phyloP scores from a whole-genome alignment of 2,113 vertebrate genomes.

The Cnemophilus loriae region DNA sequence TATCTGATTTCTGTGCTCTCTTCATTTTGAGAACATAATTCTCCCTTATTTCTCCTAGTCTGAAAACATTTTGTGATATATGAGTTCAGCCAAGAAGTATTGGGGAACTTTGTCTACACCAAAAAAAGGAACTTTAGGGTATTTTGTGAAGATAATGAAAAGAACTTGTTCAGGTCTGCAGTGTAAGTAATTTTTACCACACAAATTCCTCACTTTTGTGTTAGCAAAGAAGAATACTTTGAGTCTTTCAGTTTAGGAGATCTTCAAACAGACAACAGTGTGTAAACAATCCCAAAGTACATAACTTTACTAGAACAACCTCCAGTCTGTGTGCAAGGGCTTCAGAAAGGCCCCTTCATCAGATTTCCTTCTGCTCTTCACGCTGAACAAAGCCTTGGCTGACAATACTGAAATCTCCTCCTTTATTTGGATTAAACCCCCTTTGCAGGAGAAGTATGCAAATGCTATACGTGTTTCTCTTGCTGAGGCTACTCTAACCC shows the following conservation, averaged over 20 bases:
- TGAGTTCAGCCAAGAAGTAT: not conserved
- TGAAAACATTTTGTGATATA: conserved; percentile 34
- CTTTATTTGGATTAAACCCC: conserved; percentile 74
- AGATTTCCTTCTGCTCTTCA: conserved; percentile 73
- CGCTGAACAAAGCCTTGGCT: conserved; percentile 73
- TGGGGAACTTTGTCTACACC: conserved; percentile 7
- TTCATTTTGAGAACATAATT: not conserved
- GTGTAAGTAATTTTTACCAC: conserved; percentile 47
- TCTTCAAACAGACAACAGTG: conserved; percentile 67
- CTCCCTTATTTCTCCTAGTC: not conserved
- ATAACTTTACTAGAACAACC: conserved; percentile 67
- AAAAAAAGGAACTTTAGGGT: conserved; percentile 37
- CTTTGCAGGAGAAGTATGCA: conserved; percentile 74
- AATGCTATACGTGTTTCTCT: conserved; percentile 62
- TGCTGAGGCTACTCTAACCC: conserved; percentile 50
- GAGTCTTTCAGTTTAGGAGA: conserved; percentile 56
- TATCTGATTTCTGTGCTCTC: not conserved
- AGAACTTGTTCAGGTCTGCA: conserved; percentile 50
- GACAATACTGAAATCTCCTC: conserved; percentile 75
- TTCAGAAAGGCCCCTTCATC: conserved; percentile 73
- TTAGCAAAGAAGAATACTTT: conserved; percentile 45
- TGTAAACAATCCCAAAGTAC: conserved; percentile 70
- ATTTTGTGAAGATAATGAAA: conserved; percentile 58
- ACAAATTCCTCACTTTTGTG: conserved; percentile 55
- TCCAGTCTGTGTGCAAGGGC: conserved; percentile 62